Percentiles rank a stretch among this genome's conserved stretches.
Evolutionary conservation across 2,113 vertebrate species (phyloP).

Genomic region (Mesembrinibis cayennensis): DNA sequence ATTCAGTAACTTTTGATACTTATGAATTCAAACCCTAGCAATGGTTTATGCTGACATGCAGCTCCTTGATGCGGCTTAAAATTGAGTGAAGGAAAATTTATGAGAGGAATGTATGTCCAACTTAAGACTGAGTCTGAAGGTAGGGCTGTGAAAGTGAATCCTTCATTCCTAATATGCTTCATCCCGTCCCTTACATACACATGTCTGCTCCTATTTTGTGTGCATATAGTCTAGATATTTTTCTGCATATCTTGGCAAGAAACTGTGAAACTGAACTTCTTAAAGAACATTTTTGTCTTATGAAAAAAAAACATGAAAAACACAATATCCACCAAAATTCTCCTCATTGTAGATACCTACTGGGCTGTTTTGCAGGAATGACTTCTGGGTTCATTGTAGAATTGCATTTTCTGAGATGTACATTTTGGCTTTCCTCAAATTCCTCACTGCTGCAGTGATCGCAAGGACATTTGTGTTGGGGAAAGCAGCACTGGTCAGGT

Average conservation of each 20-base stretch:
- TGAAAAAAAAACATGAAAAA: background rate
- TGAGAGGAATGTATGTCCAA: background rate
- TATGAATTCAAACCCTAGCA: constrained; percentile 8
- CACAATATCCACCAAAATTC: background rate
- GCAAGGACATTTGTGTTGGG: background rate
- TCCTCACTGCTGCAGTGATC: background rate
- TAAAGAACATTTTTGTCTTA: background rate
- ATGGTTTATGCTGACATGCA: constrained; percentile 20
- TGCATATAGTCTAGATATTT: background rate
- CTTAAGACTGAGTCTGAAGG: background rate
- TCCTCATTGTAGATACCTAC: background rate
- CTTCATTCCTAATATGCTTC: background rate
- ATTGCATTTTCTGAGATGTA: background rate
- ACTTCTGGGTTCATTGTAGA: background rate
- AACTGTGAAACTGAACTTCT: background rate
- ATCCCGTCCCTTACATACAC: background rate
- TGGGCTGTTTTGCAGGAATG: background rate
- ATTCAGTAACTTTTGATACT: constrained; percentile 15
- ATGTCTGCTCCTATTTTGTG: background rate
- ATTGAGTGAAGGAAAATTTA: background rate
- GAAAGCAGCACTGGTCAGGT: background rate
- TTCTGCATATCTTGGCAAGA: background rate
- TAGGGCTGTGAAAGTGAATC: background rate
- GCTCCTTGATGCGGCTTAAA: background rate
- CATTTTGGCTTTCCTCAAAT: background rate